Evolutionary conservation across 1,140 invertebrate genomes (phyloP), one percentile per base, ranked within the genome.

Genomic region (Stegodyphus mimosarum): DNA sequence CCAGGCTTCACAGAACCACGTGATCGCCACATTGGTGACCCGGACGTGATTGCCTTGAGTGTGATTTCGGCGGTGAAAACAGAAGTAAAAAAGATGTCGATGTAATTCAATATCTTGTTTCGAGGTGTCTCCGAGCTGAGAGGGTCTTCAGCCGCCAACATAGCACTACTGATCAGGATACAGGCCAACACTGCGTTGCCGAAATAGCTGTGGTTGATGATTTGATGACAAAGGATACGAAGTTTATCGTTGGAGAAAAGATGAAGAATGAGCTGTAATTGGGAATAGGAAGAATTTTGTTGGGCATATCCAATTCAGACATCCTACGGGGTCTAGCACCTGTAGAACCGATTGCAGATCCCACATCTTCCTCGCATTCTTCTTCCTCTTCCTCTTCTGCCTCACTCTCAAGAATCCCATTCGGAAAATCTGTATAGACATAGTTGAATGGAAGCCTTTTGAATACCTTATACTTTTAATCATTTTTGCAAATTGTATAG

Each of bases 401-500:
- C 0, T 80, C 85, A 93, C 93, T 60, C 92, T 99, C 83, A 96
- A 97, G 90, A 99, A 99, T 92, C 97, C 98, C 10, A 89, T 99
- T 53, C 93, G 98, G 87, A 98, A 98, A 90, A 90, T 98, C 80
- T 99, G 98, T 91, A 99, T 99, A 89, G 94, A 94, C 89, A 94
- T 99, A 88, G 97, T 99, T 75, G 98, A 99, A 92, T 99, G 97
- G 97, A 99, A 98, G 96, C 97, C 98, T 87, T 99, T 99, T 92
- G 99, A 99, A 92, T 99, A 96, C 94, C 94, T 99, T 91, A 99
- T 99, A 92, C 93, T 99, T 89, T 92, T 98, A 90, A 99, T 98
- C 87, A 99, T 99, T 91, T 99, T 99, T 92, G 97, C 97, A 86
- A 99, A 99, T 92, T 99, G 99, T 93, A 95, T 99, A 88, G 98